Base-by-base conservation (phyloP, 1,140 invertebrate genomes). In the Temnothorax nylanderi region DNA sequence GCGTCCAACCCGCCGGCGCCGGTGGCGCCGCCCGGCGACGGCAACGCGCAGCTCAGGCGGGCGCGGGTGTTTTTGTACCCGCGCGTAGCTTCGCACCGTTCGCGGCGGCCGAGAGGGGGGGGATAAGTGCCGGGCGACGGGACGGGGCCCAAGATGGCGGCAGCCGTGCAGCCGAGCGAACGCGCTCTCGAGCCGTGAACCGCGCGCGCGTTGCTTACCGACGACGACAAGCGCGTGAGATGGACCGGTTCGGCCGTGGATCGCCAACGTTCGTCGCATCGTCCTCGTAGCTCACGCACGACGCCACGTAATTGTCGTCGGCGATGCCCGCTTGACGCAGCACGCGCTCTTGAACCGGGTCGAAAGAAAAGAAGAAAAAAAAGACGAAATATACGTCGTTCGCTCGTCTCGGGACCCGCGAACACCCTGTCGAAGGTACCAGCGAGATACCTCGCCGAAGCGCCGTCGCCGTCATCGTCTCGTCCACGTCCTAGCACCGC, bases 21-120 rank as follows among this genome's bases (percentile, higher is more conserved):
- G 6, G 21, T 69, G 69, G 78, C 90, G 65, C 37, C 74, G 8
- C 10, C 0, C 0, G 3, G 26, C 11, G 81, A 32, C 21, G 21
- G 71, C 58, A 21, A 49, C 62, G 86, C 62, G 16, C 18, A 21
- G 37, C 54, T 44, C 47, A 85, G 58, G 60, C 88, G 65, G 88
- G 92, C 91, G 91, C 90, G 88, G 89, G 91, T 93, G 92, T 93
- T 93, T 93, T 93, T 93, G 92, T 93, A 93, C 92, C 89, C 1
- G 26, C 26, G 26, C 26, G 26, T 26, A 26, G 26, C 26, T 26
- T 81, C 86, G 88, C 87, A 18, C 1, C 51, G 51, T 54, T 54
- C 47, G 11, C 1, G 51, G 51, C 4, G 49, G 16, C 18, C 49
- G 91, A 89, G 92, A n/a, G 91, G 26, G 60, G 2, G 82, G 74